Base-by-base conservation (phyloP, 1,140 invertebrate genomes). In the Megalopta genalis region DNA sequence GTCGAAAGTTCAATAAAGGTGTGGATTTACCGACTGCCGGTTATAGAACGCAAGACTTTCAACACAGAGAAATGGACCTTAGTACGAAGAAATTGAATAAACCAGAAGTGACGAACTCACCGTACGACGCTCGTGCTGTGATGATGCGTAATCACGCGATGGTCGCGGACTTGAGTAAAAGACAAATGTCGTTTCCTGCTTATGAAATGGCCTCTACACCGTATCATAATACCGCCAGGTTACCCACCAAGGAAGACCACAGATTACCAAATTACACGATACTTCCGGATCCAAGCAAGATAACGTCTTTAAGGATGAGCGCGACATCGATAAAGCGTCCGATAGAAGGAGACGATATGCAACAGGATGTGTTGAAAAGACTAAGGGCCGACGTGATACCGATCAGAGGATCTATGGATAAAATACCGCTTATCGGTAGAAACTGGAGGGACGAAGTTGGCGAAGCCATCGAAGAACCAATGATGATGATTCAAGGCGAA, bases 381-480 rank as follows among this genome's bases (percentile, higher is more conserved):
- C 70, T 92, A 65, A 85, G 91, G 7, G 77, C 87, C 1, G 92
- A 93, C n/a, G 81, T 89, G 21, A 85, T 92, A 59, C 88, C 88
- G 1, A 88, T 91, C 5, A 84, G 90, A 63, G 81, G 85, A 0
- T 62, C 86, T 0, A 86, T 91, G 4, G 90, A 92, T 32, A 91
- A 92, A 54, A 89, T 88, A 74, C 62, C 85, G 18, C 72, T 88
- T 27, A 77, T 85, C 14, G 80, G 70, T 66, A 68, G n/a, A 27
- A 90, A 90, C 46, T 92, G 90, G 90, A 77, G 90, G 57, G 90
- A 93, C 1, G 93, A 94, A 54, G 93, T 96, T 32, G 92, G 95
- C 64, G 95, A 95, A 86, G 94, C 94, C 37, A 95, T 97, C 77
- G 96, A 96, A 91, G 96, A 97, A 87, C 95, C 96, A 59, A 88